These are phyloP conservation scores for Patella vulgata DNA, from an alignment of 1,140 invertebrate genomes.

Conservation along the genomic window DNA sequence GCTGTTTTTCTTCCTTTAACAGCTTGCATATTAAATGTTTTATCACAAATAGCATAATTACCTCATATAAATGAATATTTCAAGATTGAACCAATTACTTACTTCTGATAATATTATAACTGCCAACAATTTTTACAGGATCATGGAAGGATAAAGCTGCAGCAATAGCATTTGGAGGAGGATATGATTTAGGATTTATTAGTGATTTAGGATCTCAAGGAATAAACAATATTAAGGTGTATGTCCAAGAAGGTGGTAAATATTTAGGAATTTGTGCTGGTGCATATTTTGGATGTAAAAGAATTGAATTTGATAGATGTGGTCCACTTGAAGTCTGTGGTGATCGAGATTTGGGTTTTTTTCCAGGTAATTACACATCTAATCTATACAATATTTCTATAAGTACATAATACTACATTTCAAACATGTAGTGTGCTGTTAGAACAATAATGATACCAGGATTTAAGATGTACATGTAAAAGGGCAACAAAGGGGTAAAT, in stretches of 20 bases:
- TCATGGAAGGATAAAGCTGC: constrained; percentile 34
- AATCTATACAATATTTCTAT: not conserved
- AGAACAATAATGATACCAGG: not conserved
- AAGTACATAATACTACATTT: not conserved
- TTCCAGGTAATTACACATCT: constrained; percentile 44
- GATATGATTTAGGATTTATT: constrained; percentile 62
- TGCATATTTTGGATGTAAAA: constrained; percentile 60
- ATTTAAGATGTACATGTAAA: no score
- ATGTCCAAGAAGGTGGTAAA: constrained; percentile 55
- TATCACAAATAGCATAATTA: no score
- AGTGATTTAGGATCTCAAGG: constrained; percentile 47
- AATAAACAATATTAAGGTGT: constrained; percentile 43
- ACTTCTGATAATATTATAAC: no score
- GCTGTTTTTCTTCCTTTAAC: no score
- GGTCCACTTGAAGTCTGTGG: constrained; percentile 60
- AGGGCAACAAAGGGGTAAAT: not conserved
- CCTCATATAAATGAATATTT: no score
- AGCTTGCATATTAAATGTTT: no score
- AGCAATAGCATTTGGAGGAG: constrained; percentile 61
- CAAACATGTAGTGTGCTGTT: not conserved
- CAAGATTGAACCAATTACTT: no score
- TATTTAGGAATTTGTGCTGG: constrained; percentile 65
- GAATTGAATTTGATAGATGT: constrained; percentile 62
- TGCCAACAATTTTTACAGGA: constrained; percentile 33
- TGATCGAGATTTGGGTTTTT: constrained; percentile 57